phyloP scores from a whole-genome alignment of 2,888 invertebrate species.

The Drosophila recens region DNA sequence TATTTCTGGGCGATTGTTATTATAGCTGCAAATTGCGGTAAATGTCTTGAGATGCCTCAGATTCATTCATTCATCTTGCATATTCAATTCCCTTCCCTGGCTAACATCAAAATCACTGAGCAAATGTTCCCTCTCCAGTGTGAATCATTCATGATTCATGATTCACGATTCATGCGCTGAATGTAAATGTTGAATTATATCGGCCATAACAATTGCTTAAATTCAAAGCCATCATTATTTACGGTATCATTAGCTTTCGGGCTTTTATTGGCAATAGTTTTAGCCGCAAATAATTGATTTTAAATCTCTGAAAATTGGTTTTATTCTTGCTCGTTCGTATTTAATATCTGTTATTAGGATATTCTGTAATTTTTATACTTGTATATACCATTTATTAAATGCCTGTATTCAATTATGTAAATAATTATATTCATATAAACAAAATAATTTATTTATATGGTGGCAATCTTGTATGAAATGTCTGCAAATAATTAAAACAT shows the following conservation, averaged over 20 bases:
- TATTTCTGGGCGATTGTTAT: conserved; percentile 47
- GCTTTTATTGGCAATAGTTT: not conserved
- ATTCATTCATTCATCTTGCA: conserved; percentile 47
- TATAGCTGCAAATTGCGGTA: conserved; percentile 56
- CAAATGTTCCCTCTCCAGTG: conserved; percentile 1
- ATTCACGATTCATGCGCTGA: conserved; percentile 5
- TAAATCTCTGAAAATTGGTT: conserved; percentile 1
- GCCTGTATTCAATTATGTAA: too few relatives aligned
- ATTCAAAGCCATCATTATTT: conserved; percentile 1
- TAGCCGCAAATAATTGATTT: conserved; percentile 2
- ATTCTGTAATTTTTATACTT: not conserved
- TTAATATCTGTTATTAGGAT: not conserved
- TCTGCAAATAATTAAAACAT: conserved; percentile 1
- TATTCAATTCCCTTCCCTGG: conserved; percentile 18
- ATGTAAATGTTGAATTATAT: conserved; percentile 8
- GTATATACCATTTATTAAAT: too few relatives aligned
- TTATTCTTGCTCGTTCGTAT: not conserved
- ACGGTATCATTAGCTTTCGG: not conserved
- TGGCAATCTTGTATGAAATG: too few relatives aligned
- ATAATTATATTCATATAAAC: too few relatives aligned
- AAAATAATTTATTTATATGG: too few relatives aligned
- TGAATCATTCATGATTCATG: conserved; percentile 8
- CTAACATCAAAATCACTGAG: conserved; percentile 33
- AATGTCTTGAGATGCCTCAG: conserved; percentile 50
- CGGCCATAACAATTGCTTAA: not conserved